Conservation (phyloP, 1,140 invertebrate species). For the Streblospio benedicti region DNA sequence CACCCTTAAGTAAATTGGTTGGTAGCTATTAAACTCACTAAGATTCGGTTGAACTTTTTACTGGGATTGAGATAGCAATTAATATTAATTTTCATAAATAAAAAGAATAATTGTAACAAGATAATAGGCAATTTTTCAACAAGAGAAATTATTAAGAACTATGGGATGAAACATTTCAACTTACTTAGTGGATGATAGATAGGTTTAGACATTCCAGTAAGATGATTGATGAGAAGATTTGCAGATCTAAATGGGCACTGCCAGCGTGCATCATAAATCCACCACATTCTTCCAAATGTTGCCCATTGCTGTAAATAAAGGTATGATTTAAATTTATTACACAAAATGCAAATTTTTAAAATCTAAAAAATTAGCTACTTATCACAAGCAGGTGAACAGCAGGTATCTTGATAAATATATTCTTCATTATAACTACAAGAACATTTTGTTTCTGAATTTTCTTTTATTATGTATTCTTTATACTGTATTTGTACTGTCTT, state of each 20-base stretch:
- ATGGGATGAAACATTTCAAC: conserved; percentile 33
- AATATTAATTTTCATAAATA: conserved; percentile 4
- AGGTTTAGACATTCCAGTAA: conserved; percentile 81
- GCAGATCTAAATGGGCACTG: conserved; percentile 87
- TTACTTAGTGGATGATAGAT: conserved; percentile 80
- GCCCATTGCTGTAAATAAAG: conserved; percentile 77
- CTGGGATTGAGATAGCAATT: neutral
- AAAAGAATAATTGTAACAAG: conserved; percentile 9
- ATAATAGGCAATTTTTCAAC: conserved; percentile 3
- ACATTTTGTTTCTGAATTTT: too few species aligned
- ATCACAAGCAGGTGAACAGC: too few species aligned
- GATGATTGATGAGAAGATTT: conserved; percentile 62
- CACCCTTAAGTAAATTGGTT: neutral
- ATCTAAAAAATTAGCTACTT: too few species aligned
- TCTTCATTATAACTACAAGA: too few species aligned
- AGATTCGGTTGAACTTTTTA: neutral
- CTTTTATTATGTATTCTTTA: too few species aligned
- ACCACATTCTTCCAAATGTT: conserved; percentile 84
- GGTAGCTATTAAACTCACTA: neutral
- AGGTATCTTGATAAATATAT: too few species aligned
- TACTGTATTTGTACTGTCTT: too few species aligned
- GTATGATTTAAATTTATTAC: too few species aligned
- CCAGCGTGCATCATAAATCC: conserved; percentile 87
- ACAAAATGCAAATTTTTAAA: too few species aligned
- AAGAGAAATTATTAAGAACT: neutral